Conservation (phyloP, 2,888 invertebrate genomes). For the Mimachlamys varia region DNA sequence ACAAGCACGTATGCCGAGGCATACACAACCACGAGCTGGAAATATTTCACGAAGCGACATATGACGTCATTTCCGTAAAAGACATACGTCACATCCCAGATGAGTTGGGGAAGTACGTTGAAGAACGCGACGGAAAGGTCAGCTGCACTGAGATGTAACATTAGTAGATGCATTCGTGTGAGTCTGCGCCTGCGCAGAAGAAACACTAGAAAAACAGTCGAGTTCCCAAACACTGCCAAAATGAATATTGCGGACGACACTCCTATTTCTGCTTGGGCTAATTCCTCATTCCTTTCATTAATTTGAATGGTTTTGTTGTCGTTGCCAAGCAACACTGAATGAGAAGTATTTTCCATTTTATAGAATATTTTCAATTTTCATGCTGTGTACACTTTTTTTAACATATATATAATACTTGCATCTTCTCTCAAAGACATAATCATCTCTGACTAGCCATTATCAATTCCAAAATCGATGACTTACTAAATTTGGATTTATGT, state of each 20-base stretch:
- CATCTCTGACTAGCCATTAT: no score
- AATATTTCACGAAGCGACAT: slow-evolving; percentile 84
- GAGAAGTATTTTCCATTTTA: not conserved
- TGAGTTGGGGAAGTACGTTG: slow-evolving; percentile 85
- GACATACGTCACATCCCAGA: slow-evolving; percentile 72
- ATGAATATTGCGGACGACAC: slow-evolving; percentile 71
- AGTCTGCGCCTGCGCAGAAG: slow-evolving; percentile 82
- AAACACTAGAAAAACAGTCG: slow-evolving; percentile 70
- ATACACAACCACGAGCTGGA: slow-evolving; percentile 82
- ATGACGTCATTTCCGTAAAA: slow-evolving; percentile 76
- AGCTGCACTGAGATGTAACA: slow-evolving; percentile 87
- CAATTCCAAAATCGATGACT: no score
- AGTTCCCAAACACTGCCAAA: slow-evolving; percentile 75
- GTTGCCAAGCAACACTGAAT: not conserved
- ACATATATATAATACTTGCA: no score
- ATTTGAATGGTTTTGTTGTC: slow-evolving; percentile 16
- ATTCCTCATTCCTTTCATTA: slow-evolving; percentile 82
- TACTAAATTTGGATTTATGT: not conserved
- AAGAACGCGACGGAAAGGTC: slow-evolving; percentile 88
- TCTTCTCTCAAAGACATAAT: no score
- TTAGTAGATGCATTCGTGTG: slow-evolving; percentile 88
- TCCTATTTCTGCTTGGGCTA: slow-evolving; percentile 83
- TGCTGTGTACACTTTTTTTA: not conserved
- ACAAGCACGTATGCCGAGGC: slow-evolving; percentile 79
- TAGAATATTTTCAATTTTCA: not conserved